phyloP scores from a whole-genome alignment of 64 coral and sea anemone genomes.

The Actinia equina region DNA sequence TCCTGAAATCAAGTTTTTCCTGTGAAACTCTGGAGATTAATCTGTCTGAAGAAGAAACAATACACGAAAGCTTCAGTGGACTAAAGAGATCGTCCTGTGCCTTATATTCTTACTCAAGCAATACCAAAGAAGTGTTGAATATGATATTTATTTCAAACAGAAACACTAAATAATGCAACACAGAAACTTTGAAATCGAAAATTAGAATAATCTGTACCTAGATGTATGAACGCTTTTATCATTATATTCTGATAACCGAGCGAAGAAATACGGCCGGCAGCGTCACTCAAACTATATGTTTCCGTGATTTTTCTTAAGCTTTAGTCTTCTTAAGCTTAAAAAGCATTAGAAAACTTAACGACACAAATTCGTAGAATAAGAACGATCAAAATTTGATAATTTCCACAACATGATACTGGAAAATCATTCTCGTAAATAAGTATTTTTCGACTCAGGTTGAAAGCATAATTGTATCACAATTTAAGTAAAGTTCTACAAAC shows the following conservation, averaged over 20 bases:
- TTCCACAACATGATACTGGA: not conserved
- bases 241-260: not conserved
- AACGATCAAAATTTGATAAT: not conserved
- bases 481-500: not conserved
- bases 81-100: not conserved
- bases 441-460: not conserved
- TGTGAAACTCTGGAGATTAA: not conserved
- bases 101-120: not conserved
- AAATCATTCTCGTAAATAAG: slow-evolving; percentile 1
- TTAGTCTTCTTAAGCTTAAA: not conserved
- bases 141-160: not conserved
- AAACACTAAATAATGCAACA: not conserved
- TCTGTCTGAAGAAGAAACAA: not conserved
- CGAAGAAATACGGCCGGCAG: not conserved
- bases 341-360: not conserved
- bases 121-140: not conserved
- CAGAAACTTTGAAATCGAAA: not conserved
- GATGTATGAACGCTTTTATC: not conserved
- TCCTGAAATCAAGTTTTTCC: slow-evolving; percentile 8
- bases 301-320: not conserved
- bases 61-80: not conserved
- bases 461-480: not conserved
- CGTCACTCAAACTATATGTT: not conserved
- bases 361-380: not conserved
- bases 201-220: not conserved